Base-by-base conservation (phyloP, 2,113 vertebrate genomes). In the Hypocryptadius cinnamomeus region DNA sequence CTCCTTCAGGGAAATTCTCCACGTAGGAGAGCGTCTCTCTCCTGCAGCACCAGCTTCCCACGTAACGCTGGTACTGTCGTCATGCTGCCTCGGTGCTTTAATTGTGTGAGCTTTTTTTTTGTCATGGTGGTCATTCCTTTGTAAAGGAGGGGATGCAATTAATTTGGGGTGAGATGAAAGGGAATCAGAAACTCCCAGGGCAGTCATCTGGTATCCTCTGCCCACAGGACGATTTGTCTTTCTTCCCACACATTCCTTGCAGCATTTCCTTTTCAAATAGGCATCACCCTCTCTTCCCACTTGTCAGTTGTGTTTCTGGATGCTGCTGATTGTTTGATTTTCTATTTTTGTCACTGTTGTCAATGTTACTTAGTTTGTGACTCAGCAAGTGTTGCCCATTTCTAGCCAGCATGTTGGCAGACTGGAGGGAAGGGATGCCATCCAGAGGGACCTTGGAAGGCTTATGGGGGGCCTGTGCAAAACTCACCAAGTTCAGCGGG, bases 1-100 rank as follows among this genome's bases (percentile, higher is more conserved):
- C 56, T 84, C 39, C 64, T 84, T 54, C 10, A 13, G 30, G 45
- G 65, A 48, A 51, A 15, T 81, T 82, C 22, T 40, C 40, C 59
- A 15, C 0, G 0, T 21, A 45, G 70, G 53, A 95, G 45, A 19
- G 15, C 0, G 0, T 79, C 9, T 68, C 18, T 35, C 4, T 2
- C 0, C 1, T 51, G 56, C 47, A 66, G 28, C 39, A 60, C 47
- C 47, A 4, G 33, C 64, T 90, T 69, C 54, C 50, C 60, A 27
- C 1, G 3, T 57, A 27, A 2, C 28, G 4, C 5, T 20, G 28
- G 12, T 53, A 10, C 33, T 88, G 80, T 11, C 0, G 0, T 31
- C 11, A 3, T 30, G 54, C 77, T 86, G 64, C 59, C 45, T 25
- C n/a, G 11, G 19, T 47, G 24, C 60, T 71, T 59, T 81, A 35